A percentile compares a stretch with the other conserved stretches of the same genome.
These are phyloP conservation scores for Falco peregrinus DNA, from an alignment of 2,797 vertebrate species.

Conservation along the genomic window DNA sequence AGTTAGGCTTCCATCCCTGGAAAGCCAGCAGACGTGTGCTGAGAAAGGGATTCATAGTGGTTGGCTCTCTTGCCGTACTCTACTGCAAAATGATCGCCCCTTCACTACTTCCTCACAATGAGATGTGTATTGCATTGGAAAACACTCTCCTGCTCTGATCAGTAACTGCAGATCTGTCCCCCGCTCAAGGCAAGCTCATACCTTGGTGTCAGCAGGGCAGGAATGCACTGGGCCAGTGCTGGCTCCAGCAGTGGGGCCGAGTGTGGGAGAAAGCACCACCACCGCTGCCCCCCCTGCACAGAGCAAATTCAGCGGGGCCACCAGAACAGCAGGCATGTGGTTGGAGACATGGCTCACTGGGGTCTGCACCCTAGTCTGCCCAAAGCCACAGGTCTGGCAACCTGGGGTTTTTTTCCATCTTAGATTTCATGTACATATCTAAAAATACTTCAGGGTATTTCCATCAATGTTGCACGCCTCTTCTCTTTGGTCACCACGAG, in stretches of 20 bases:
- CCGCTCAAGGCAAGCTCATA: background rate
- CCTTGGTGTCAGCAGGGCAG: background rate
- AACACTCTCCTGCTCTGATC: background rate
- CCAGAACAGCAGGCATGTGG: background rate
- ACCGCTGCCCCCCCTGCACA: background rate
- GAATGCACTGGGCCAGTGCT: background rate
- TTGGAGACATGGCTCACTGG: background rate
- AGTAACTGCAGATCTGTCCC: background rate
- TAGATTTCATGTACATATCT: fast-evolving
- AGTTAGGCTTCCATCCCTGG: background rate
- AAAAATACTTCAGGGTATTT: background rate
- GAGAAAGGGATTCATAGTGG: background rate
- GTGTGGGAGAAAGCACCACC: fast-evolving
- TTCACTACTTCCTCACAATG: background rate
- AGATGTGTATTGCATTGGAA: background rate
- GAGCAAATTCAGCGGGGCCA: background rate
- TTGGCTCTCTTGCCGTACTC: background rate
- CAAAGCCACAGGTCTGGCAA: background rate
- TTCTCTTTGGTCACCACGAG: background rate
- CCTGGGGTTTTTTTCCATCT: background rate
- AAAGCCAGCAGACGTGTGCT: background rate
- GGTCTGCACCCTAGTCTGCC: background rate
- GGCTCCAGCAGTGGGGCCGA: background rate
- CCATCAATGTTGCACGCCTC: background rate
- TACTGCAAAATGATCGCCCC: background rate